Percentiles rank a stretch among this genome's conserved stretches.
Evolutionary conservation across 2,888 invertebrate species (phyloP).

Genomic region (Lasioglossum pauxillum): DNA sequence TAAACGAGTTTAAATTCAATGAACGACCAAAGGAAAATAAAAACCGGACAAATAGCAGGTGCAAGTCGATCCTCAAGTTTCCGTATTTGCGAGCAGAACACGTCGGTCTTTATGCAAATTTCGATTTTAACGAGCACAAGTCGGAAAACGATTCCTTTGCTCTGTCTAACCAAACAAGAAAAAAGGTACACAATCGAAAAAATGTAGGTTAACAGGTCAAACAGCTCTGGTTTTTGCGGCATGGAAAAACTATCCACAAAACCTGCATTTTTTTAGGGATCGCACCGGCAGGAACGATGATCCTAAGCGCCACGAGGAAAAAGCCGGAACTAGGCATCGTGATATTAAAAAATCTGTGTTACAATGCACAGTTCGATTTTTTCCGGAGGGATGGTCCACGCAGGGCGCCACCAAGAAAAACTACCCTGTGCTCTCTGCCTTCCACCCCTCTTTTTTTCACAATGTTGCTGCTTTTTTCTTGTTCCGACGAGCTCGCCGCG

Average conservation of each 20-base stretch:
- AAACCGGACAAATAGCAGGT: neutral
- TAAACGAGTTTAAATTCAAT: neutral
- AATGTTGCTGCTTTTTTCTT: slow-evolving; percentile 3
- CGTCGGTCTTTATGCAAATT: neutral
- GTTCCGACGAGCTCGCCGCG: slow-evolving; percentile 32
- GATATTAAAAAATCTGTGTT: slow-evolving; percentile 7
- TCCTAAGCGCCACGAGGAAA: neutral
- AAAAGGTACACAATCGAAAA: neutral
- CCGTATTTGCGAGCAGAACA: neutral
- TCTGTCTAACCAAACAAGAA: neutral
- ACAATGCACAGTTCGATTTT: neutral
- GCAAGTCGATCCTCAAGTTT: neutral
- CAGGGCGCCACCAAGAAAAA: slow-evolving; percentile 63
- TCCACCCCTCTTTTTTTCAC: slow-evolving; percentile 7
- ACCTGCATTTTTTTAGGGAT: neutral
- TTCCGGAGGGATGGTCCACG: slow-evolving; percentile 17
- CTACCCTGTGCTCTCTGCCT: slow-evolving; percentile 23
- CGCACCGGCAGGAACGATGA: neutral
- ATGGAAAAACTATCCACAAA: neutral
- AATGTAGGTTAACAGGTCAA: neutral
- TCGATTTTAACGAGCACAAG: neutral
- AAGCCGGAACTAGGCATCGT: neutral
- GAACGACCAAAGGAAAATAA: neutral
- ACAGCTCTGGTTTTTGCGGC: neutral
- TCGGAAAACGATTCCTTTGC: neutral